These are phyloP conservation scores for Planiliza haematocheilus DNA, from an alignment of 2,113 vertebrate species.

Conservation along the genomic window DNA sequence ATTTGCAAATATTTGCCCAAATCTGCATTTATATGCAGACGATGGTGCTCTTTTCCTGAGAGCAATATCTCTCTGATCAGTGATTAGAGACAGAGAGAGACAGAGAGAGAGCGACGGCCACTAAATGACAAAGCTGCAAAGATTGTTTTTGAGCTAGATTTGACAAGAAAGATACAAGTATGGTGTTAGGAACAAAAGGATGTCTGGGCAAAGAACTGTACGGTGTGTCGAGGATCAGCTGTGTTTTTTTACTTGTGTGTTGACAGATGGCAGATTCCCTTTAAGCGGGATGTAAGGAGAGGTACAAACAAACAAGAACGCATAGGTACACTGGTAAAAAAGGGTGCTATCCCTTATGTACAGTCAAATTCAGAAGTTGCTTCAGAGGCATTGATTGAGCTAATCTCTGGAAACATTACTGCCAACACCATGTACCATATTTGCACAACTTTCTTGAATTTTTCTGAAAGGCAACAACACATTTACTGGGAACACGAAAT, in stretches of 20 bases:
- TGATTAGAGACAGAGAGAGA: not conserved
- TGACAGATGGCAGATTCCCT: conserved; percentile 14
- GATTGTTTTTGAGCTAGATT: not conserved
- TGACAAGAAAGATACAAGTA: not conserved
- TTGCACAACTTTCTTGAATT: conserved; percentile 4
- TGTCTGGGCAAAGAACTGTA: not conserved
- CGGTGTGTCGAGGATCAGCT: not conserved
- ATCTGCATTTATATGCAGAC: conserved; percentile 40
- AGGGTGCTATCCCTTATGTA: not conserved
- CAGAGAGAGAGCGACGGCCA: not conserved
- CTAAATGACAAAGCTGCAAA: rapidly evolving
- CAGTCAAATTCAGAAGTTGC: not conserved
- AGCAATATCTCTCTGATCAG: conserved; percentile 9
- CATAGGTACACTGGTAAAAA: conserved; percentile 3
- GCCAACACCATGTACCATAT: conserved; percentile 7
- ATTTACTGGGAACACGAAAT: not conserved
- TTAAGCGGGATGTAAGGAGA: not conserved
- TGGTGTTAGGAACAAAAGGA: conserved; percentile 2
- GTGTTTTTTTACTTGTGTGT: conserved; percentile 1
- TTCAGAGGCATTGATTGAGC: not conserved
- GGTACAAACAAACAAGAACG: conserved; percentile 25
- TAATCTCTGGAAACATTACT: not conserved
- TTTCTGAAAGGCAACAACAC: not conserved
- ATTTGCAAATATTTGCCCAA: conserved; percentile 30
- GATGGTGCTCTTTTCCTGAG: conserved; percentile 1